A percentile compares a stretch with the other conserved stretches of the same genome.
phyloP scores from a whole-genome alignment of 1,140 invertebrate genomes.

The Orius laevigatus region DNA sequence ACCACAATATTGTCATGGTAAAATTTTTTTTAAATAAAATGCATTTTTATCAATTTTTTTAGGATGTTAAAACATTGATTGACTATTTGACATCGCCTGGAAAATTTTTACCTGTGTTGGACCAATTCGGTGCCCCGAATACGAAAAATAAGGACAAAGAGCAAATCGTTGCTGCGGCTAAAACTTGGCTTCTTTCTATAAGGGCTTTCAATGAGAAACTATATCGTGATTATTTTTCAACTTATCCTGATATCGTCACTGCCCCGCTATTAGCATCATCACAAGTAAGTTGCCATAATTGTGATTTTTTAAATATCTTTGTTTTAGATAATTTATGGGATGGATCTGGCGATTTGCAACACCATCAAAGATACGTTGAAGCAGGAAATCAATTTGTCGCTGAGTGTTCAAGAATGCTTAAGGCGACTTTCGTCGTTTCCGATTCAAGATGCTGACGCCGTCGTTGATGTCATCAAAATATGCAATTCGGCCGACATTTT shows the following conservation, averaged over 20 bases:
- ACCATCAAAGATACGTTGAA: not conserved
- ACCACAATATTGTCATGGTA: slow-evolving; percentile 26
- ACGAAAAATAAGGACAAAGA: slow-evolving; percentile 11
- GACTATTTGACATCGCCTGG: not conserved
- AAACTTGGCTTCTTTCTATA: slow-evolving; percentile 37
- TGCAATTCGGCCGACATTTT: slow-evolving; percentile 9
- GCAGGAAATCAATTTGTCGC: not conserved
- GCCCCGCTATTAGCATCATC: slow-evolving; percentile 39
- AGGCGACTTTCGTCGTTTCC: slow-evolving; percentile 12
- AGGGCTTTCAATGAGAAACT: slow-evolving; percentile 37
- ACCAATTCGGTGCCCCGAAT: not conserved
- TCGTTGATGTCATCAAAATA: too few species aligned
- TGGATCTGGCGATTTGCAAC: not conserved
- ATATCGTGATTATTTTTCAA: slow-evolving; percentile 32
- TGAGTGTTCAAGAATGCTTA: not conserved
- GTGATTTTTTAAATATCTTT: slow-evolving; percentile 1
- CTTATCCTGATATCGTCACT: slow-evolving; percentile 48
- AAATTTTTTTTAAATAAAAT: not conserved
- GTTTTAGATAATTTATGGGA: slow-evolving; percentile 17
- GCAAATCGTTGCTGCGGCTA: slow-evolving; percentile 27
- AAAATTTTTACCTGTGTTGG: not conserved
- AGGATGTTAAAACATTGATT: slow-evolving; percentile 7
- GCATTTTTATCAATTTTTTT: not conserved
- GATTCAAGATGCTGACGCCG: slow-evolving; percentile 3
- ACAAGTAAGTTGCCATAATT: slow-evolving; percentile 30